These are phyloP conservation scores for Dinothrombium tinctorium DNA, from an alignment of 1,140 invertebrate genomes.

Conservation along the genomic window DNA sequence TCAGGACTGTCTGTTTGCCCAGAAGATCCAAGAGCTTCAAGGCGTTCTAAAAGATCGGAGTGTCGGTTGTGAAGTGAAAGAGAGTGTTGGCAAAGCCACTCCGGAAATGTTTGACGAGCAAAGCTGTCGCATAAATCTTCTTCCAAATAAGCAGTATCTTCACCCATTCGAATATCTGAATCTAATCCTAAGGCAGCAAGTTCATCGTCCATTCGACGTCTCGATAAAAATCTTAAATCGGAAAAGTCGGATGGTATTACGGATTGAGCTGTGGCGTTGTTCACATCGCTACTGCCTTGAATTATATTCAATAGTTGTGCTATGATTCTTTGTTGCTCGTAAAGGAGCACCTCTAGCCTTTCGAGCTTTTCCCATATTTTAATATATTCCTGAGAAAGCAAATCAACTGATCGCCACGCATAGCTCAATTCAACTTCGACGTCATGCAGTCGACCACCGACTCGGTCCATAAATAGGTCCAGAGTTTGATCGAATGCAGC, in stretches of 20 bases:
- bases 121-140: too few relatives aligned
- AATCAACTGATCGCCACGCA: constrained; percentile 66
- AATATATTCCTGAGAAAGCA: constrained; percentile 70
- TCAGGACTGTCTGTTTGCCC: too few relatives aligned
- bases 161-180: too few relatives aligned
- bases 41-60: too few relatives aligned
- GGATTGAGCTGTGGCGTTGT: not conserved
- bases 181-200: too few relatives aligned
- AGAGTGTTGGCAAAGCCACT: too few relatives aligned
- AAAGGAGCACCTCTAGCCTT: constrained; percentile 61
- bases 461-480: constrained; percentile 61
- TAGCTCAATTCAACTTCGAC: constrained; percentile 70
- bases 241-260: constrained; percentile 4
- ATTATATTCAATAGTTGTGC: constrained; percentile 40
- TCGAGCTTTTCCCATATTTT: constrained; percentile 81
- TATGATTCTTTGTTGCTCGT: constrained; percentile 74
- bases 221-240: not conserved
- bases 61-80: too few relatives aligned
- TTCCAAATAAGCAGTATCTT: too few relatives aligned
- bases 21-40: too few relatives aligned
- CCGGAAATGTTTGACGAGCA: too few relatives aligned
- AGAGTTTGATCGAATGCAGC: too few relatives aligned
- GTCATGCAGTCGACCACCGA: constrained; percentile 47
- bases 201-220: constrained; percentile 2
- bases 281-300: not conserved